A percentile compares a stretch with the other conserved stretches of the same genome.
These are phyloP conservation scores for Amphiprion ocellaris DNA, from an alignment of 2,113 vertebrate genomes.

Conservation along the genomic window DNA sequence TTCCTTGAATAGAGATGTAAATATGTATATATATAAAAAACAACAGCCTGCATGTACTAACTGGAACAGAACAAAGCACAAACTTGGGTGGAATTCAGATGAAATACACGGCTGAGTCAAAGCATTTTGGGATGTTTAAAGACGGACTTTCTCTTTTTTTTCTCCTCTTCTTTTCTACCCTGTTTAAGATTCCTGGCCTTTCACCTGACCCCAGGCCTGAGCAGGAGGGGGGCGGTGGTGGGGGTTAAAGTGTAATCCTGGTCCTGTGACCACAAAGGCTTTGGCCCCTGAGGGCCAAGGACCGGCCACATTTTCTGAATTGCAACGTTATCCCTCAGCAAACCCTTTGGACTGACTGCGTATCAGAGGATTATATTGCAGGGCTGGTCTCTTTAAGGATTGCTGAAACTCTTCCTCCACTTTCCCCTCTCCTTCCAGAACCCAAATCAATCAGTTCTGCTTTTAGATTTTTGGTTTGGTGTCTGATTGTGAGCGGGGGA, in stretches of 20 bases:
- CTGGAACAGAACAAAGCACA: constrained; percentile 28
- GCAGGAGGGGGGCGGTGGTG: constrained; percentile 39
- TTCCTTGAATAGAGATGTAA: constrained; percentile 32
- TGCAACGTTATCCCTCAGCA: constrained; percentile 78
- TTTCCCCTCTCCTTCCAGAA: background rate
- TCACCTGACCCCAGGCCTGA: constrained; percentile 82
- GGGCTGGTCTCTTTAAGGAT: constrained; percentile 51
- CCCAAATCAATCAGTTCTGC: constrained; percentile 1
- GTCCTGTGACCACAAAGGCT: constrained; percentile 86
- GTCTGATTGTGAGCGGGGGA: background rate
- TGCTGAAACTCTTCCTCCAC: constrained; percentile 27
- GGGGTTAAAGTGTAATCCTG: constrained; percentile 88
- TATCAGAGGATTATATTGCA: constrained; percentile 75
- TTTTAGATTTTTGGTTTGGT: constrained; percentile 28
- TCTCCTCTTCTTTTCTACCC: constrained; percentile 36
- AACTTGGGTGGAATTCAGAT: constrained; percentile 32
- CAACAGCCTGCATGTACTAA: constrained; percentile 14
- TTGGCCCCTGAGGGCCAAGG: constrained; percentile 80
- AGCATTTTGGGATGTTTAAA: constrained; percentile 53
- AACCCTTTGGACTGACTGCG: constrained; percentile 63
- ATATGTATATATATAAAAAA: background rate
- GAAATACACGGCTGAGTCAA: constrained; percentile 49
- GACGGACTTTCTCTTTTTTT: constrained; percentile 49
- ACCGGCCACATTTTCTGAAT: constrained; percentile 85
- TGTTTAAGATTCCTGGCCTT: constrained; percentile 85